Evolutionary conservation across 1,140 invertebrate genomes (phyloP).

Genomic region (Holcopasites calliopsidis): DNA sequence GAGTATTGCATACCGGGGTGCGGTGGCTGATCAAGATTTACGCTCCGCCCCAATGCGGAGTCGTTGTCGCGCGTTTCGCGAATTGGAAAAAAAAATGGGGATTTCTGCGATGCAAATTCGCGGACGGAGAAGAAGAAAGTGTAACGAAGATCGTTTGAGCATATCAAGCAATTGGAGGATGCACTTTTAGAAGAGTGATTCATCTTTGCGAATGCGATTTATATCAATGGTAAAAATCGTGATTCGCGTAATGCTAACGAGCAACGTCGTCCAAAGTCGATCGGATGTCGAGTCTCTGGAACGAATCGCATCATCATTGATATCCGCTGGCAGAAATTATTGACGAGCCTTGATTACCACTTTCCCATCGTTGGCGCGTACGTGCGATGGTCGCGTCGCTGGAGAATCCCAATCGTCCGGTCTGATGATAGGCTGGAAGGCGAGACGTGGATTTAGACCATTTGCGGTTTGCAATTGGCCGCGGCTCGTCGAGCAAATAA

Average conservation of each 20-base stretch:
- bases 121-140: too few species aligned
- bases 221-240: too few species aligned
- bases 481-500: constrained; percentile 43
- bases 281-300: background rate
- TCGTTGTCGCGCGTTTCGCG: too few species aligned
- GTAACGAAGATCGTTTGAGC: too few species aligned
- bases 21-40: constrained; percentile 35
- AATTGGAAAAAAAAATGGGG: too few species aligned
- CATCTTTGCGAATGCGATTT: too few species aligned
- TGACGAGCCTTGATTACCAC: constrained; percentile 18
- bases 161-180: too few species aligned
- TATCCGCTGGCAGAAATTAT: background rate
- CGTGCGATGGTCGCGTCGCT: background rate
- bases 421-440: constrained; percentile 28
- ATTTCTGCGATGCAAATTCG: too few species aligned
- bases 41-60: too few species aligned
- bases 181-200: too few species aligned
- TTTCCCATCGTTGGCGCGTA: background rate
- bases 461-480: constrained; percentile 39
- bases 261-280: background rate
- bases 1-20: constrained; percentile 16
- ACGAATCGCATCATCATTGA: background rate
- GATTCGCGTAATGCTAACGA: too few species aligned
- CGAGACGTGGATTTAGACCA: constrained; percentile 35
- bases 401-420: constrained; percentile 18